phyloP scores from a whole-genome alignment of 2,888 invertebrate genomes.

The Ectemnius continuus region DNA sequence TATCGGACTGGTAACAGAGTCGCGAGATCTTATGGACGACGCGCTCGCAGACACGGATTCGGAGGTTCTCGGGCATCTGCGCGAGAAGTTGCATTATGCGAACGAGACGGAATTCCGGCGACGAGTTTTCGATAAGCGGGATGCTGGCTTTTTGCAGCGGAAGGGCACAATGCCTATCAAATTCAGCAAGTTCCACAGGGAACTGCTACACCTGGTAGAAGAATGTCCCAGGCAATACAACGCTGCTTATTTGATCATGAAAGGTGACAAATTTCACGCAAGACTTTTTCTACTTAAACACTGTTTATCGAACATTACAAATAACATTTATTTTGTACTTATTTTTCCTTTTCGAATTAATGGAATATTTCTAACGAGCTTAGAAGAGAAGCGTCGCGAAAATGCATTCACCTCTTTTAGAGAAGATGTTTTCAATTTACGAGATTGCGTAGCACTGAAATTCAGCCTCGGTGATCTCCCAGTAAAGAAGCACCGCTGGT shows the following conservation, averaged over 20 bases:
- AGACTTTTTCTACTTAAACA: not conserved
- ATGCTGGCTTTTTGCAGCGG: constrained; percentile 33
- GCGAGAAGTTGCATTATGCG: constrained; percentile 17
- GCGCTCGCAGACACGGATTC: constrained; percentile 20
- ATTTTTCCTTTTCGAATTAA: too few species aligned
- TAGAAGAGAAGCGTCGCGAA: too few species aligned
- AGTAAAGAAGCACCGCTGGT: too few species aligned
- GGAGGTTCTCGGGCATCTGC: constrained; percentile 11
- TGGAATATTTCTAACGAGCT: too few species aligned
- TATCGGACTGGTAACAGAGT: constrained; percentile 12
- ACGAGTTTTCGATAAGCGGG: constrained; percentile 23
- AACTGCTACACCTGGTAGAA: constrained; percentile 28
- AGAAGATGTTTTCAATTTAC: too few species aligned
- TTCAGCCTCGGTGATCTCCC: too few species aligned
- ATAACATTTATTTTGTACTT: too few species aligned
- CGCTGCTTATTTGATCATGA: constrained; percentile 20
- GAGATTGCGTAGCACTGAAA: too few species aligned
- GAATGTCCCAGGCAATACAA: constrained; percentile 41
- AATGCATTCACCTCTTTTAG: too few species aligned
- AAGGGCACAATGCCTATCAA: constrained; percentile 3
- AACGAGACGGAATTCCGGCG: constrained; percentile 29
- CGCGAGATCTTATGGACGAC: constrained; percentile 32
- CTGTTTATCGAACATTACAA: too few species aligned
- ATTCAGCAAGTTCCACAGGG: constrained; percentile 8
- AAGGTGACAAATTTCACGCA: constrained; percentile 22